These are phyloP conservation scores for Prosopocoilus inquinatus DNA, from an alignment of 2,888 invertebrate genomes.

Conservation along the genomic window DNA sequence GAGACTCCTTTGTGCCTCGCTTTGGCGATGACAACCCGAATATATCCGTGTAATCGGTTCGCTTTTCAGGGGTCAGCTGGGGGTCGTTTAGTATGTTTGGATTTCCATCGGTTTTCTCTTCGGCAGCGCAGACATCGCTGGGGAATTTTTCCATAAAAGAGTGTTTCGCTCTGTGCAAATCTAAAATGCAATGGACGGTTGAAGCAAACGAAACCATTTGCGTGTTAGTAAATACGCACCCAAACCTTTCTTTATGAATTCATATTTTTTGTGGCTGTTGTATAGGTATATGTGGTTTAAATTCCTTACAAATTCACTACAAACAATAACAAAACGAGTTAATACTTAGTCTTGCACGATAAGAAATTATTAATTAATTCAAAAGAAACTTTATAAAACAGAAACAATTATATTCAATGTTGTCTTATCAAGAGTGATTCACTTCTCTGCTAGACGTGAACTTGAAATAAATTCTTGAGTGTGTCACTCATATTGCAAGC, in stretches of 20 bases:
- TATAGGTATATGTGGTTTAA: constrained; percentile 71
- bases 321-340: constrained; percentile 42
- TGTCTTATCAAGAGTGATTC: too few species aligned
- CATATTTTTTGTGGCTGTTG: constrained; percentile 73
- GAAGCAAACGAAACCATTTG: constrained; percentile 4
- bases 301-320: constrained; percentile 77
- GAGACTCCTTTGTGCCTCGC: constrained; percentile 39
- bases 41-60: constrained; percentile 54
- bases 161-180: constrained; percentile 49
- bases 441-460: too few species aligned
- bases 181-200: constrained; percentile 2
- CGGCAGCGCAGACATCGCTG: constrained; percentile 72
- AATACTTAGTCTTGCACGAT: constrained; percentile 1
- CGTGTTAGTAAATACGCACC: constrained; percentile 57
- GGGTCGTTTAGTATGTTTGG: constrained; percentile 65
- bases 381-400: too few species aligned
- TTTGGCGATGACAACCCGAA: constrained; percentile 53
- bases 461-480: too few species aligned
- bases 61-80: constrained; percentile 55
- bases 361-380: too few species aligned
- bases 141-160: constrained; percentile 78
- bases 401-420: too few species aligned
- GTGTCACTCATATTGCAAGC: too few species aligned
- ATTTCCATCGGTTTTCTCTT: constrained; percentile 69
- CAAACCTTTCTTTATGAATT: constrained; percentile 79